phyloP scores from a whole-genome alignment of 2,797 vertebrate species.

The Anomalospiza imberbis region DNA sequence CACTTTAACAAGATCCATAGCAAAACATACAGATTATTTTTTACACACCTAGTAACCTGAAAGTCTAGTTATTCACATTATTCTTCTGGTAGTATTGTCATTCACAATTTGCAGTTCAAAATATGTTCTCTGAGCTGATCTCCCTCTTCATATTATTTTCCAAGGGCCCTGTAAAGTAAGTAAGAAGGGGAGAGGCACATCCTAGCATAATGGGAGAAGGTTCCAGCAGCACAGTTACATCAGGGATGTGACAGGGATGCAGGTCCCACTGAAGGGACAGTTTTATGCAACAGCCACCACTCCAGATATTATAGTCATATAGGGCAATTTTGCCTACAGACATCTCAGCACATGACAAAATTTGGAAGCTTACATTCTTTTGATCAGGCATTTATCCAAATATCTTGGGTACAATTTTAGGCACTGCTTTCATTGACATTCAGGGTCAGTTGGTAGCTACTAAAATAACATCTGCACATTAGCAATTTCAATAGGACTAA shows the following conservation, averaged over 20 bases:
- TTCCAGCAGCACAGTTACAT: neutral
- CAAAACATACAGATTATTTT: neutral
- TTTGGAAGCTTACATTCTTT: neutral
- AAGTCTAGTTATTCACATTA: neutral
- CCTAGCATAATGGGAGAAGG: neutral
- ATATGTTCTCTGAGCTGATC: neutral
- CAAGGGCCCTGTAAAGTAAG: neutral
- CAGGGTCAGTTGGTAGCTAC: neutral
- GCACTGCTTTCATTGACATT: neutral
- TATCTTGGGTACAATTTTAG: neutral
- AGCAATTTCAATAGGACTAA: neutral
- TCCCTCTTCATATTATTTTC: neutral
- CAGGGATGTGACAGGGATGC: neutral
- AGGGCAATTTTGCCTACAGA: neutral
- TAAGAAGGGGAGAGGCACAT: neutral
- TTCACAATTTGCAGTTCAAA: neutral
- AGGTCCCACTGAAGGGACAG: neutral
- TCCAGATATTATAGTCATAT: neutral
- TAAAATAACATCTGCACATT: neutral
- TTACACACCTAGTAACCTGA: neutral
- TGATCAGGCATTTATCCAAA: neutral
- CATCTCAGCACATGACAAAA: neutral
- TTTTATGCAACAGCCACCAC: neutral
- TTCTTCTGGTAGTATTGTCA: neutral
- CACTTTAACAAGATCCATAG: neutral